Percentiles rank a stretch among this genome's conserved stretches.
These are phyloP conservation scores for Amniataba percoides DNA, from an alignment of 2,797 vertebrate species.

Conservation along the genomic window DNA sequence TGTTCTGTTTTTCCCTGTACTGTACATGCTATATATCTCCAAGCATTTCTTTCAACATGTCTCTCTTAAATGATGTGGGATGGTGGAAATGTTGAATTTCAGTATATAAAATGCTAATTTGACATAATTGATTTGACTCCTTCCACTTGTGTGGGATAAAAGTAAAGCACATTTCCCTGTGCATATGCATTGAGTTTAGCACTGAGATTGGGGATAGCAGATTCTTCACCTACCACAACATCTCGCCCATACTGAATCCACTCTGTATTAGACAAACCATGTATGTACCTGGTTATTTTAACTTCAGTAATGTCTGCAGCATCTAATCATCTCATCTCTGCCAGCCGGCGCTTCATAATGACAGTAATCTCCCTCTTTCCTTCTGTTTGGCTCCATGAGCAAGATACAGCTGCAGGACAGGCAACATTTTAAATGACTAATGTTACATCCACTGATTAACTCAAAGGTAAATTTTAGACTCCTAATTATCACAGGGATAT, in stretches of 20 bases:
- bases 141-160: conserved; percentile 22
- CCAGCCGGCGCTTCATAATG: conserved; percentile 26
- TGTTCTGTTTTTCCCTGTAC: neutral
- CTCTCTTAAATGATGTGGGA: neutral
- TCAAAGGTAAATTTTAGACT: conserved; percentile 64
- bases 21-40: neutral
- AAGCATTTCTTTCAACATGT: neutral
- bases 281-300: conserved; percentile 48
- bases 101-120: neutral
- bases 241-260: conserved; percentile 18
- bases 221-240: conserved; percentile 13
- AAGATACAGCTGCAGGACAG: conserved; percentile 44
- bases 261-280: neutral
- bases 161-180: conserved; percentile 11
- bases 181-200: conserved; percentile 1
- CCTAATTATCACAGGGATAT: conserved; percentile 62
- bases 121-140: conserved; percentile 28
- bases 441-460: conserved; percentile 59
- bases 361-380: conserved; percentile 29
- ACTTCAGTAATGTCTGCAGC: conserved; percentile 45
- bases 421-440: conserved; percentile 59
- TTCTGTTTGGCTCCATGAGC: conserved; percentile 31
- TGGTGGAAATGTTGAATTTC: neutral
- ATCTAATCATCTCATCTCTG: conserved; percentile 55
- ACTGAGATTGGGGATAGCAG: neutral